A percentile compares a stretch with the other conserved stretches of the same genome.
Evolutionary conservation across 2,797 vertebrate genomes (phyloP).

Genomic region (Poecilia velifera): DNA sequence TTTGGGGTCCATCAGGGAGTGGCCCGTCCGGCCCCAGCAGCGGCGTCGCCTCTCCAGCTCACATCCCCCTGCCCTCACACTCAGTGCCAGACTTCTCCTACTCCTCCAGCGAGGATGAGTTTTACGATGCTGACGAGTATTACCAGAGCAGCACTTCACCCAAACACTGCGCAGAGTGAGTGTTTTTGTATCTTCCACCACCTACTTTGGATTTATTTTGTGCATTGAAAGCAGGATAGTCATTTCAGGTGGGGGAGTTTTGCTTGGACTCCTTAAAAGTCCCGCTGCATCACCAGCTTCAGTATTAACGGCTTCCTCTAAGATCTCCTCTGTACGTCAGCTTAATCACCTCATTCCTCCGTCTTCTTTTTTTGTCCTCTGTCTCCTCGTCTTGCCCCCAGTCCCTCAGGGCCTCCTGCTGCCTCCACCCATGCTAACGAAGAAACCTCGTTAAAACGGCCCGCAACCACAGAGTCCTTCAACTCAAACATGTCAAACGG

Average conservation of each 20-base stretch:
- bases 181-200: conserved; percentile 45
- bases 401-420: conserved; percentile 86
- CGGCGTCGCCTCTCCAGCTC: conserved; percentile 91
- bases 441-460: conserved; percentile 88
- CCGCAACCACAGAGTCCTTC: conserved; percentile 93
- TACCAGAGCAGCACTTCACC: conserved; percentile 95
- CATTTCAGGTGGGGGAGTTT: conserved; percentile 19
- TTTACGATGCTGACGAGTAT: conserved; percentile 98
- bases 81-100: conserved; percentile 98
- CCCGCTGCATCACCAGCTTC: neutral
- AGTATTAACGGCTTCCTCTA: conserved; percentile 1
- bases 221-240: conserved; percentile 8
- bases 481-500: conserved; percentile 98
- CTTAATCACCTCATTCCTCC: conserved; percentile 4
- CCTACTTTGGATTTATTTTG: conserved; percentile 12
- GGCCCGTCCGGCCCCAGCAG: conserved; percentile 95
- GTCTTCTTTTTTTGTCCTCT: conserved; percentile 18
- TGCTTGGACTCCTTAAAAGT: conserved; percentile 11
- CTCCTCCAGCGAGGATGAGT: conserved; percentile 99
- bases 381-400: conserved; percentile 49
- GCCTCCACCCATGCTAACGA: conserved; percentile 85
- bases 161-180: conserved; percentile 94
- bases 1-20: conserved; percentile 82
- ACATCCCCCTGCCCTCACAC: conserved; percentile 92
- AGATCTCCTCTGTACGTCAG: neutral